A percentile compares a stretch with the other conserved stretches of the same genome.
Evolutionary conservation across 2,797 vertebrate genomes (phyloP).

Genomic region (Trachurus trachurus): DNA sequence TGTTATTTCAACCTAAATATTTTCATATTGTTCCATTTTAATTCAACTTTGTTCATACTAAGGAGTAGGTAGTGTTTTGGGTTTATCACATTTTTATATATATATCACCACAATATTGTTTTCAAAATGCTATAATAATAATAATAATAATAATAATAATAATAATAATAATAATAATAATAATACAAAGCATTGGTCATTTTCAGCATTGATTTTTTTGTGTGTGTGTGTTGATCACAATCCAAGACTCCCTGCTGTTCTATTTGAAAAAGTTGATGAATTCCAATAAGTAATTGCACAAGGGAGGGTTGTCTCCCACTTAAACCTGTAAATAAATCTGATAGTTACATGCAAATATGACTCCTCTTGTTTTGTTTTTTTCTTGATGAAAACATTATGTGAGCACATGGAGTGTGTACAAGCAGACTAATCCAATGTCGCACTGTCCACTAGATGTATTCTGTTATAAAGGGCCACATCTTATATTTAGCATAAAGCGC

Average conservation of each 20-base stretch:
- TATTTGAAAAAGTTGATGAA: constrained; percentile 50
- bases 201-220: constrained; percentile 26
- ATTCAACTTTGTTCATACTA: constrained; percentile 43
- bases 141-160: constrained; percentile 7
- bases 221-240: constrained; percentile 8
- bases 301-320: constrained; percentile 64
- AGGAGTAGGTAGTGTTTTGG: constrained; percentile 29
- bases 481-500: too few species aligned
- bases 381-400: not conserved
- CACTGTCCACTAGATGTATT: not conserved
- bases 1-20: constrained; percentile 35
- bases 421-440: not conserved
- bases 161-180: constrained; percentile 23
- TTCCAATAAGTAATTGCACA: constrained; percentile 76
- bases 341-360: constrained; percentile 35
- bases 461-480: not conserved
- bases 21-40: constrained; percentile 51
- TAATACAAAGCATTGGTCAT: constrained; percentile 41
- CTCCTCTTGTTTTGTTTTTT: not conserved
- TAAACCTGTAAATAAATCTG: constrained; percentile 78
- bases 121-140: constrained; percentile 45
- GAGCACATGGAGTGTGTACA: not conserved
- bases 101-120: constrained; percentile 32
- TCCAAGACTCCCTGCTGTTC: constrained; percentile 45
- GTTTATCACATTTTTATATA: constrained; percentile 40